Percentiles rank a stretch among this genome's conserved stretches.
phyloP scores from a whole-genome alignment of 2,888 invertebrate genomes.

The Oxystoma pomonae region DNA sequence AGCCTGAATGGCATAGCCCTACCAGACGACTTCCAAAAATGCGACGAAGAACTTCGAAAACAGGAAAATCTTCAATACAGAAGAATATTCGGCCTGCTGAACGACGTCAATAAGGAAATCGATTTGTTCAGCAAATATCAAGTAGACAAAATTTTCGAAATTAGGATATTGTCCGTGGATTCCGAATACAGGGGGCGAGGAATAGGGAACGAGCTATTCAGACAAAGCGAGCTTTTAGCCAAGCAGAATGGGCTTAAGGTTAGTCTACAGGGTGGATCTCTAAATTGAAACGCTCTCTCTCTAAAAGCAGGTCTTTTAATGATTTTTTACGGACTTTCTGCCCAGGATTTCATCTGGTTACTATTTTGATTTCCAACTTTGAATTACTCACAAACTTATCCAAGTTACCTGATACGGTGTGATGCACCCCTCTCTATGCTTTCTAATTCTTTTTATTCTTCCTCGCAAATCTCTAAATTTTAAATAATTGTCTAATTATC shows the following conservation, averaged over 20 bases:
- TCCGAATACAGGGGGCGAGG: constrained; percentile 67
- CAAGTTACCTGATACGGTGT: too few relatives aligned
- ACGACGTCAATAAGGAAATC: constrained; percentile 63
- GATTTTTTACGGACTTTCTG: too few relatives aligned
- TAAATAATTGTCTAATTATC: too few relatives aligned
- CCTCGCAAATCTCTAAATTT: too few relatives aligned
- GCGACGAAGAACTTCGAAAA: constrained; percentile 63
- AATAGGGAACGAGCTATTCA: constrained; percentile 68
- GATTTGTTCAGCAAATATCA: constrained; percentile 65
- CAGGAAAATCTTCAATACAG: constrained; percentile 68
- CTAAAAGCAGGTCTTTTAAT: too few relatives aligned
- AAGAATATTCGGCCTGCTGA: constrained; percentile 73
- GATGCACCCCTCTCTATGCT: too few relatives aligned
- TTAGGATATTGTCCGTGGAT: constrained; percentile 76
- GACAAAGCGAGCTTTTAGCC: constrained; percentile 63
- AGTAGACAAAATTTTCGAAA: constrained; percentile 71
- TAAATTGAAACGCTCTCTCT: too few relatives aligned
- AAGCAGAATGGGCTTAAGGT: constrained; percentile 67
- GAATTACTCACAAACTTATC: too few relatives aligned
- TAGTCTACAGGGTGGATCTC: too few relatives aligned
- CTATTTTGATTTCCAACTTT: too few relatives aligned
- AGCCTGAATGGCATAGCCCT: constrained; percentile 72
- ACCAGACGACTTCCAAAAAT: constrained; percentile 67
- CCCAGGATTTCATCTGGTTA: too few relatives aligned
- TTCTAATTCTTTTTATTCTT: too few relatives aligned